Evolutionary conservation across 2,113 vertebrate species (phyloP), one percentile per base, ranked within the genome.

Genomic region (Serilophus lunatus): DNA sequence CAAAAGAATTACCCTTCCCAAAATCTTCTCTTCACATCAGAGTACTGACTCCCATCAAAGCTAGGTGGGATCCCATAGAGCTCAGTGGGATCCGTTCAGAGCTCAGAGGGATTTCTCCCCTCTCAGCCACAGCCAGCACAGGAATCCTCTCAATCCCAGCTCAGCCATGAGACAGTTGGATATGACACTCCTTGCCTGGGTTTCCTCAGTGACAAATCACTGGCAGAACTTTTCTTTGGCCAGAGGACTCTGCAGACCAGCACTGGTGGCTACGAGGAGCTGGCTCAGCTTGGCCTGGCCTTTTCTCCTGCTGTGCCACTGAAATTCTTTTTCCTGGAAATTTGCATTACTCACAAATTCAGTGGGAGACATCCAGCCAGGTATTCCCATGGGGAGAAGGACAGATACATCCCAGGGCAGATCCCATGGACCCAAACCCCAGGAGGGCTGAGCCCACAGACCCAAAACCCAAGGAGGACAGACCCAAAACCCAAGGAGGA

Each of bases 161-260:
- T 71, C 47, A 66, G 19, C 69, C 6, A 0, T 0, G 22, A n/a
- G 45, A 42, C 56, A 54, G 38, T 1, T 50, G 77, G 51, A n/a
- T 51, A 38, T 3, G 2, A 54, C 59, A 51, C 17, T 64, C 60
- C 60, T 66, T 2, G 1, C 13, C 1, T 51, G 31, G 35, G 57
- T 63, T 71, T 49, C 64, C 51, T 84, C 82, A 44, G 45, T 17
- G 72, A 66, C 1, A 2, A 66, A 31, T 59, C 74, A n/a, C 51
- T 19, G 28, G 60, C 59, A 84, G 64, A 82, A 8, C 44, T 31
- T 64, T 68, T 53, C 69, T 90, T 71, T 36, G 76, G 60, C 53
- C 65, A 87, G 57, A 72, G 75, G 69, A 89, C 64, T 54, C 33
- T 45, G 53, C 19, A 68, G 53, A 38, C 36, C 28, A 16, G 18